Evolutionary conservation across 2,888 invertebrate species (phyloP).

Genomic region (Folsomia candida): DNA sequence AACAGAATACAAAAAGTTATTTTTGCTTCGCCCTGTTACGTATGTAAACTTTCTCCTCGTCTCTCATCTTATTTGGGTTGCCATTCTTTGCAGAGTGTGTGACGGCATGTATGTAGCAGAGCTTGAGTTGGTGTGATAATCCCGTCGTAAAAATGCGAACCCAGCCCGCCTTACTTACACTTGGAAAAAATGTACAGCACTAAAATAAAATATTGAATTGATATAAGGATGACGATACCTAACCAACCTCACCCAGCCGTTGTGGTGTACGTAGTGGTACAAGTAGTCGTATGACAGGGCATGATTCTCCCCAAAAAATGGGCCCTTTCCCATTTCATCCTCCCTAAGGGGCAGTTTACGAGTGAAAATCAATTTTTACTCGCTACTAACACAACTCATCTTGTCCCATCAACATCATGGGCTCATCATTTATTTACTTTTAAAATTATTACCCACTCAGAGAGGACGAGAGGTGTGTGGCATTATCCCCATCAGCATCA

Average conservation of each 20-base stretch:
- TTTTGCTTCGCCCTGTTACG: too few species aligned
- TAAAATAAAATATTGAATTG: background rate
- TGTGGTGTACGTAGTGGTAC: too few species aligned
- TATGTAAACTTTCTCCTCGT: too few species aligned
- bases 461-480: background rate
- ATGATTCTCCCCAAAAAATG: background rate
- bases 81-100: too few species aligned
- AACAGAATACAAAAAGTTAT: too few species aligned
- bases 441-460: background rate
- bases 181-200: background rate
- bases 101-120: background rate
- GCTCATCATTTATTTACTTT: background rate
- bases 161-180: background rate
- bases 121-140: background rate
- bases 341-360: conserved; percentile 3
- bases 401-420: background rate
- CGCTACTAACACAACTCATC: background rate
- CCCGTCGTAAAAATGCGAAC: background rate
- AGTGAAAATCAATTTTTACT: background rate
- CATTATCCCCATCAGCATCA: too few species aligned
- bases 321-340: conserved; percentile 4
- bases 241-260: too few species aligned
- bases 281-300: background rate
- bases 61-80: too few species aligned
- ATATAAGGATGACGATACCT: too few species aligned